phyloP scores from a whole-genome alignment of 2,113 vertebrate species.

The Danio rerio region DNA sequence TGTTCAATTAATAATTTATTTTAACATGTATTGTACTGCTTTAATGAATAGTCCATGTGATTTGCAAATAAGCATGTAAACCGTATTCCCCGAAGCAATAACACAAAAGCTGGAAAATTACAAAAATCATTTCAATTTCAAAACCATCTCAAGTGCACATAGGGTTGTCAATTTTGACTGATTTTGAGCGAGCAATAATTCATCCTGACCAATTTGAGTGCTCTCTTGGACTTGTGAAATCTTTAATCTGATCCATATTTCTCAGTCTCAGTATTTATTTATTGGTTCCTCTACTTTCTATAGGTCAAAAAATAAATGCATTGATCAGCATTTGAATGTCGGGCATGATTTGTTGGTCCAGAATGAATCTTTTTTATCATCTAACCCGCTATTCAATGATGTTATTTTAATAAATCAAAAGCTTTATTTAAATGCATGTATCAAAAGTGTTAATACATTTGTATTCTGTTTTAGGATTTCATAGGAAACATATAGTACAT shows the following conservation, averaged over 20 bases:
- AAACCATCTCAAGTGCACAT: neutral
- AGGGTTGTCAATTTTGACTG: neutral
- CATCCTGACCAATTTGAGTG: neutral
- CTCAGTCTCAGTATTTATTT: neutral
- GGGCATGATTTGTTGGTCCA: neutral
- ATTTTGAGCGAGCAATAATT: neutral
- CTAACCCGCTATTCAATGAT: no score
- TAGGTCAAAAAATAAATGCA: neutral
- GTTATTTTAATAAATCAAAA: no score
- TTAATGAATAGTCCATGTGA: neutral
- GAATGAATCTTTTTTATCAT: no score
- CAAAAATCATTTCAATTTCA: neutral
- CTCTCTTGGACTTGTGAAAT: neutral
- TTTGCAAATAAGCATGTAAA: neutral
- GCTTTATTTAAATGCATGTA: no score
- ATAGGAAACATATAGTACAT: no score
- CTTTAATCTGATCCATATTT: neutral
- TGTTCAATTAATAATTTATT: neutral
- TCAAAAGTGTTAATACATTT: no score
- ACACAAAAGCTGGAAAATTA: neutral
- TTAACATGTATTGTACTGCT: neutral
- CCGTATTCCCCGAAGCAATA: neutral
- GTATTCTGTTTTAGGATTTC: no score
- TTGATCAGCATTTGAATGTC: constrained; percentile 14
- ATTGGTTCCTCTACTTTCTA: neutral